Percentiles rank a stretch among this genome's conserved stretches.
Evolutionary conservation across 35 echinoderm and acorn worm genomes (phyloP).

Genomic region (Amphiura filiformis): DNA sequence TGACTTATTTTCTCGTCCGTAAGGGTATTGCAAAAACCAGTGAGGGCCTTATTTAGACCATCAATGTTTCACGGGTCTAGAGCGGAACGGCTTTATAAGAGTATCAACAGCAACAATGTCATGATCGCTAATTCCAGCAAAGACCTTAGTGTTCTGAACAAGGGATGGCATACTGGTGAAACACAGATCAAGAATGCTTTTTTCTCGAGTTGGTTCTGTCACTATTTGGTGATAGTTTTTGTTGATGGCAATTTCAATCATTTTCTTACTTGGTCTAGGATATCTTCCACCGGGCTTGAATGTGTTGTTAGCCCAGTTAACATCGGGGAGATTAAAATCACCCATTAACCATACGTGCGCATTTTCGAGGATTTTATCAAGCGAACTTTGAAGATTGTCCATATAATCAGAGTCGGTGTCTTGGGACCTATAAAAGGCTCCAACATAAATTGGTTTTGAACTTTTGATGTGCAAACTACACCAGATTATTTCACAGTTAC

Average conservation of each 20-base stretch:
- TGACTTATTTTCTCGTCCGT: not conserved
- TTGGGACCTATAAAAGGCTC: not conserved
- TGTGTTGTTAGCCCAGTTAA: conserved; percentile 39
- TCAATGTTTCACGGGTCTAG: conserved; percentile 18
- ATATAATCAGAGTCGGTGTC: conserved; percentile 49
- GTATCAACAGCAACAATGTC: conserved; percentile 6
- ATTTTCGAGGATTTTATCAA: conserved; percentile 49
- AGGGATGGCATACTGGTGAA: conserved; percentile 18
- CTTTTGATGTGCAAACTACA: conserved; percentile 44
- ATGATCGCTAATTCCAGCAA: conserved; percentile 29
- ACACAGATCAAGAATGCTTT: conserved; percentile 31
- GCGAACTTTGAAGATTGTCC: conserved; percentile 21
- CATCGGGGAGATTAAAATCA: conserved; percentile 70
- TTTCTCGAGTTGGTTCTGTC: conserved; percentile 9
- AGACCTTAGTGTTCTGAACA: not conserved
- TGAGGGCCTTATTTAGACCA: conserved; percentile 25
- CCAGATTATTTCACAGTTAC: conserved; percentile 42
- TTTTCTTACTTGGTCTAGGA: conserved; percentile 49
- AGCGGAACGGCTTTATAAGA: not conserved
- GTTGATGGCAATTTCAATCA: conserved; percentile 55
- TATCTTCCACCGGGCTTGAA: conserved; percentile 60
- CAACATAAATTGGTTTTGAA: conserved; percentile 43
- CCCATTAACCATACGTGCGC: conserved; percentile 66
- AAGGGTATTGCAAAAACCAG: conserved; percentile 12
- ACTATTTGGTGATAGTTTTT: conserved; percentile 6